phyloP scores from a whole-genome alignment of 2,113 vertebrate genomes.

The Varanus komodoensis region DNA sequence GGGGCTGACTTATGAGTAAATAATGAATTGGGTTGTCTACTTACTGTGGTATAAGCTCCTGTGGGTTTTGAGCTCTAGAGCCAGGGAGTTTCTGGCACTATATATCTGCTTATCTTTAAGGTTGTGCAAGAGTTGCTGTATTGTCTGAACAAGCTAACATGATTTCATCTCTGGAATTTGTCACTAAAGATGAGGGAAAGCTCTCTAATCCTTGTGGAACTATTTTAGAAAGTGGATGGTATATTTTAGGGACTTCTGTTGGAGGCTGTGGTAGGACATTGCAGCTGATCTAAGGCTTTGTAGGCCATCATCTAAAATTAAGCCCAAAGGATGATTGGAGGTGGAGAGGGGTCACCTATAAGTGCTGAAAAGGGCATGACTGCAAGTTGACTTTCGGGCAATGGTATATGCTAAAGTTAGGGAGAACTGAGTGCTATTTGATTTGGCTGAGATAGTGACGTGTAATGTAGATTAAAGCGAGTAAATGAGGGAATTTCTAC shows the following conservation, averaged over 20 bases:
- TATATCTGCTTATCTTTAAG: neutral
- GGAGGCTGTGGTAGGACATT: neutral
- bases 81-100: neutral
- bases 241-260: neutral
- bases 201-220: neutral
- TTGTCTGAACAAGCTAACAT: neutral
- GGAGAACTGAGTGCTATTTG: neutral
- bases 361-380: neutral
- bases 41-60: neutral
- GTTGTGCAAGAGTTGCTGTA: too few species aligned
- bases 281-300: neutral
- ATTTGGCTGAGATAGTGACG: neutral
- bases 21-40: neutral
- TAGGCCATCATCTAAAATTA: neutral
- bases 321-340: neutral
- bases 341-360: neutral
- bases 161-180: neutral
- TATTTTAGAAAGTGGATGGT: neutral
- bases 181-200: neutral
- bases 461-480: neutral
- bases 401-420: neutral
- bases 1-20: neutral
- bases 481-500: neutral
- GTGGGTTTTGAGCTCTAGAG: neutral
- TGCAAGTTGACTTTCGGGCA: neutral